A percentile compares a stretch with the other conserved stretches of the same genome.
These are phyloP conservation scores for Cephus cinctus DNA, from an alignment of 1,140 invertebrate species.

Conservation along the genomic window DNA sequence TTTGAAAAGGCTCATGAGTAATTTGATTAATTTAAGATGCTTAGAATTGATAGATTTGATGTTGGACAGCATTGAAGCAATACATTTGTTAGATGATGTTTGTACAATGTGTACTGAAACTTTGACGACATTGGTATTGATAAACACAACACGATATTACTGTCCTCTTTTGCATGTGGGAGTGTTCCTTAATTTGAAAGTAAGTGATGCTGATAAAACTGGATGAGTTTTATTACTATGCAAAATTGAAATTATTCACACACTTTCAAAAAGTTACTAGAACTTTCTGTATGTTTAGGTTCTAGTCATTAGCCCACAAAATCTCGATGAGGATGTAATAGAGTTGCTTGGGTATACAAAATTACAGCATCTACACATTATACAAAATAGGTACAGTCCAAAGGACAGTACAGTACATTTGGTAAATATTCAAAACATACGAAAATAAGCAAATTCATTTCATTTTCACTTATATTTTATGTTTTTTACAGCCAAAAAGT, in stretches of 20 bases:
- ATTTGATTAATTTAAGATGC: slow-evolving; percentile 64
- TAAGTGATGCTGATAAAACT: slow-evolving; percentile 48
- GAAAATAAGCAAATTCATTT: background rate
- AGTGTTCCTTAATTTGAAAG: slow-evolving; percentile 73
- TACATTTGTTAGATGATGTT: slow-evolving; percentile 74
- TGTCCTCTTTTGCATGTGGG: slow-evolving; percentile 77
- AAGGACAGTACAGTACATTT: slow-evolving; percentile 51
- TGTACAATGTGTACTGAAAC: slow-evolving; percentile 66
- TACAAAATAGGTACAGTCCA: slow-evolving; percentile 75
- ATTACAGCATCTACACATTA: slow-evolving; percentile 71
- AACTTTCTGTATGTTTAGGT: slow-evolving; percentile 50
- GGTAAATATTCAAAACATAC: slow-evolving; percentile 32
- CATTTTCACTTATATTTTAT: slow-evolving; percentile 1
- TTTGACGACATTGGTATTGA: slow-evolving; percentile 65
- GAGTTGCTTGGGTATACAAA: slow-evolving; percentile 67
- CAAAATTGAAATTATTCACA: too few relatives aligned
- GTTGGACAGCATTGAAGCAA: slow-evolving; percentile 68
- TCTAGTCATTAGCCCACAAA: slow-evolving; percentile 77
- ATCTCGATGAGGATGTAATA: slow-evolving; percentile 75
- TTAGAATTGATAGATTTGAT: slow-evolving; percentile 77
- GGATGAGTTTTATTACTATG: too few relatives aligned
- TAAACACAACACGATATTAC: slow-evolving; percentile 74
- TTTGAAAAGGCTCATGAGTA: slow-evolving; percentile 70
- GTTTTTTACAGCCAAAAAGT: slow-evolving; percentile 43
- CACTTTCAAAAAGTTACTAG: background rate